Evolutionary conservation across 2,113 vertebrate genomes (phyloP), one percentile per base, ranked within the genome.

Genomic region (Petrocephalus microphthalmus): DNA sequence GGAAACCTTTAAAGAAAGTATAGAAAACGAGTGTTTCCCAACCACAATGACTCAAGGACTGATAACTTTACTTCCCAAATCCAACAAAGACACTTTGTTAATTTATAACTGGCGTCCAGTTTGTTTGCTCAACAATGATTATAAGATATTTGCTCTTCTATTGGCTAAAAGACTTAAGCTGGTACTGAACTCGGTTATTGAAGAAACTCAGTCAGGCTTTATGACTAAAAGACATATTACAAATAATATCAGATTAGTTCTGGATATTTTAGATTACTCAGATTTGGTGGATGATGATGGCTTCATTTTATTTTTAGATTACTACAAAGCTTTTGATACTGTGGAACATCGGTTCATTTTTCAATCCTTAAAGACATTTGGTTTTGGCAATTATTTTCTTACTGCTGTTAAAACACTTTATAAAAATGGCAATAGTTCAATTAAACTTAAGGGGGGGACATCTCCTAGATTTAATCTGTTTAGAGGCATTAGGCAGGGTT

Each of bases 241-340:
- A 49, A 64, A 88, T 87, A 89, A 87, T 71, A 87, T 89, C 51
- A 37, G 37, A 37, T 19, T 89, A 7, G 54, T 89, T 29, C 56
- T 81, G 71, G 88, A 87, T 53, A 74, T 87, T 51, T 56, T 86
- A 20, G 88, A 89, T 86, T 89, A 87, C 64, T 49, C 60, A 45
- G 47, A 89, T 86, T 19, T 86, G 15, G 67, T 87, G n/a, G 33
- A 81, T 22, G 51, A 86, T 6, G 49, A 86, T 57, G 29, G 84
- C 56, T 56, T 86, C 25, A n/a, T n/a, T n/a, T n/a, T n/a, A n/a
- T n/a, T n/a, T n/a, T n/a, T n/a, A n/a, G n/a, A n/a, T n/a, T n/a
- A n/a, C 37, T 29, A 33, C 47, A 86, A 56, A 86, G 53, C 29
- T 2, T 42, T 85, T 85, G 84, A n/a, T n/a, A n/a, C n/a, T n/a